These are phyloP conservation scores for Protomyctophum bolini DNA, from an alignment of 2,113 vertebrate genomes.

Conservation along the genomic window DNA sequence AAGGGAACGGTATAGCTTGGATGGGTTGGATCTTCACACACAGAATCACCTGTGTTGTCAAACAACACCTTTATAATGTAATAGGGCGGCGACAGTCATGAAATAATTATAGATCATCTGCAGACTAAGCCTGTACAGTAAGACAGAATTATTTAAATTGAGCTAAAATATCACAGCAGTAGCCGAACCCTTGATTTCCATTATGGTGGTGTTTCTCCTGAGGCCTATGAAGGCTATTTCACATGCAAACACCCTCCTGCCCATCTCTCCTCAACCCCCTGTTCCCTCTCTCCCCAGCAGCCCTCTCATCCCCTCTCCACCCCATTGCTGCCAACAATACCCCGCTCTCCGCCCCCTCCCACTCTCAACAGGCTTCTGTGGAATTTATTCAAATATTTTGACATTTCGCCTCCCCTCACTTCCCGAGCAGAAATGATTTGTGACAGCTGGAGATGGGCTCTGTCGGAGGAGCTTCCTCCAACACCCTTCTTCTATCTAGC, in stretches of 20 bases:
- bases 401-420: slow-evolving; percentile 99
- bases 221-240: slow-evolving; percentile 55
- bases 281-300: slow-evolving; percentile 48
- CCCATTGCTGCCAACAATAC: slow-evolving; percentile 69
- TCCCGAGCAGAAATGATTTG: slow-evolving; percentile 99
- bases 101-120: slow-evolving; percentile 6
- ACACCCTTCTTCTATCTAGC: slow-evolving; percentile 45
- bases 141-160: slow-evolving; percentile 40
- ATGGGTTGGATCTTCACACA: background rate
- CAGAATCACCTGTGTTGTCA: background rate
- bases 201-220: slow-evolving; percentile 52
- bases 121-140: slow-evolving; percentile 20
- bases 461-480: slow-evolving; percentile 72
- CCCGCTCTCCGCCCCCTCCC: slow-evolving; percentile 48
- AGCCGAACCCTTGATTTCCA: slow-evolving; percentile 55
- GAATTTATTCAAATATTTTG: slow-evolving; percentile 99
- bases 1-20: no score
- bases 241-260: slow-evolving; percentile 44
- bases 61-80: background rate
- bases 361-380: slow-evolving; percentile 85
- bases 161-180: slow-evolving; percentile 40
- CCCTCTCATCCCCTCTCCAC: slow-evolving; percentile 66
- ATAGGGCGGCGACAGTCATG: no score
- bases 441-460: slow-evolving; percentile 92
- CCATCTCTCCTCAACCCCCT: background rate